Evolutionary conservation across 2,888 invertebrate species (phyloP), one percentile per base, ranked within the genome.

Genomic region (Pristionchus entomophagus): DNA sequence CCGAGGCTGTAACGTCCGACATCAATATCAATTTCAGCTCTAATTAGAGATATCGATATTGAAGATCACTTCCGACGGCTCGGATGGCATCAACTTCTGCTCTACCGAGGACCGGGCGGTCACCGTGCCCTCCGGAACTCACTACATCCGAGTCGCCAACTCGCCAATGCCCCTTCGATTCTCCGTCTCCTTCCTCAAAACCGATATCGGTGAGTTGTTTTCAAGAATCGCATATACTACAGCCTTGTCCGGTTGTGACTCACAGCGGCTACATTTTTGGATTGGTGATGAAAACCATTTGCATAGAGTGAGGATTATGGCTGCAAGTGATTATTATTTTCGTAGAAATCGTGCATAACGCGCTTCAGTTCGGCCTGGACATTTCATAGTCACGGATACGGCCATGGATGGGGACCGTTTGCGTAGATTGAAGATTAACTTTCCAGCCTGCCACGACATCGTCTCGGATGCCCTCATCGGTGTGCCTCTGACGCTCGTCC

Each of bases 371-470:
- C 3, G 51, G 51, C 51, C 22, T 51, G n/a, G n/a, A n/a, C 49
- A 49, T n/a, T n/a, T n/a, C n/a, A n/a, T n/a, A n/a, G n/a, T n/a
- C n/a, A n/a, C n/a, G n/a, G n/a, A n/a, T n/a, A 49, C 49, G 49
- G 59, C 22, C 22, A 3, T 51, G 12, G 10, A 2, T 5, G 10
- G 3, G 22, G 3, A 56, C 8, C n/a, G 32, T 32, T 32, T 45
- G 0, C 38, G 73, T 19, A n/a, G 26, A 41, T 32, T n/a, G 19
- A 26, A 2, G 41, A 51, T 29, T 19, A n/a, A n/a, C n/a, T 10
- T 29, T 82, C 17, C 82, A 82, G 82, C 38, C 2, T 82, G 82
- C 41, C 26, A 26, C 14, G 82, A 59, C 41, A 35, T n/a, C 22
- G 38, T 82, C 17, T 26, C 82, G 38, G 17, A 17, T 14, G n/a